Evolutionary conservation across 2,113 vertebrate species (phyloP).

Genomic region (Coryphaenoides rupestris): DNA sequence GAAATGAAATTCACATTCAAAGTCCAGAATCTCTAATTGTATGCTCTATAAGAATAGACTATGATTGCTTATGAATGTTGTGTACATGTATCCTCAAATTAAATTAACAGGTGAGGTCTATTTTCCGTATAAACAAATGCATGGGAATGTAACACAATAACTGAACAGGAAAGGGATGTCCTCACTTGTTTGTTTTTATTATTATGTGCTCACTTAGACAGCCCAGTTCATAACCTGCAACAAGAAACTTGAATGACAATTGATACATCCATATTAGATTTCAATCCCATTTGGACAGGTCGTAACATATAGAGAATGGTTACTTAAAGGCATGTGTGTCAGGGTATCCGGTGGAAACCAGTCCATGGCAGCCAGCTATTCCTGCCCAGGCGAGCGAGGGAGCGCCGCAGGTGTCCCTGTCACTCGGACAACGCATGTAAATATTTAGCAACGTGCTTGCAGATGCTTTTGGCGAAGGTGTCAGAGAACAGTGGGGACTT

Average conservation of each 20-base stretch:
- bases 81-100: too few relatives aligned
- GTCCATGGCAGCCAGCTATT: conserved; percentile 54
- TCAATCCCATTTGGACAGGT: conserved; percentile 5
- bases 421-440: conserved; percentile 55
- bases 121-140: too few relatives aligned
- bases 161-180: conserved; percentile 16
- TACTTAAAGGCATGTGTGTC: conserved; percentile 20
- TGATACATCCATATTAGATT: too few relatives aligned
- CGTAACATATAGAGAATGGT: conserved; percentile 24
- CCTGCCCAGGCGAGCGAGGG: conserved; percentile 50
- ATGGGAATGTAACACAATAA: neutral
- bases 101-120: too few relatives aligned
- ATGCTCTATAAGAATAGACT: too few relatives aligned
- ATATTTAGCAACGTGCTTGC: conserved; percentile 63
- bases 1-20: too few relatives aligned
- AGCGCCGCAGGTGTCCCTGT: conserved; percentile 60
- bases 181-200: conserved; percentile 38
- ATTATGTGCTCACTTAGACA: conserved; percentile 55
- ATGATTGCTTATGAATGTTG: too few relatives aligned
- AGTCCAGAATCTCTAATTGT: too few relatives aligned
- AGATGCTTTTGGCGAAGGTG: conserved; percentile 45
- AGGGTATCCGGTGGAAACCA: conserved; percentile 37
- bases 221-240: neutral
- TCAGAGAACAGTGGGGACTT: conserved; percentile 13
- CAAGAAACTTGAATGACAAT: too few relatives aligned